phyloP scores from a whole-genome alignment of 2,888 invertebrate genomes.

The Dasypogon diadema region DNA sequence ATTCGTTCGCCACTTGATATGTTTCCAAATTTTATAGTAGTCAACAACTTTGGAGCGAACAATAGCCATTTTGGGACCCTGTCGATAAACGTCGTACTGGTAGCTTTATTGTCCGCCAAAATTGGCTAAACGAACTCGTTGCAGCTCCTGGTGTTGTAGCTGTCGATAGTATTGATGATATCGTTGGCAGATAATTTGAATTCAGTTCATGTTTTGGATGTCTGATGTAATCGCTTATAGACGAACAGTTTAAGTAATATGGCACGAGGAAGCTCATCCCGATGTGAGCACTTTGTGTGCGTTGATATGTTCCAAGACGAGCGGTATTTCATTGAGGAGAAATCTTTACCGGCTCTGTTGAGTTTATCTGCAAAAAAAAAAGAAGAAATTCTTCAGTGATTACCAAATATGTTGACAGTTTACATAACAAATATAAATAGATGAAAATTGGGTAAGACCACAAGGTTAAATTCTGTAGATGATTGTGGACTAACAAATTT shows the following conservation, averaged over 20 bases:
- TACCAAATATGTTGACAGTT: too few species aligned
- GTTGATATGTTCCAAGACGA: slow-evolving; percentile 34
- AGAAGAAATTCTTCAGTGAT: too few species aligned
- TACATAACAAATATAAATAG: too few species aligned
- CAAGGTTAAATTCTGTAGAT: too few species aligned
- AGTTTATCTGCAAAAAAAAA: neutral
- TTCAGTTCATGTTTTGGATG: slow-evolving; percentile 11
- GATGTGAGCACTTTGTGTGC: slow-evolving; percentile 33
- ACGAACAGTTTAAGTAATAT: slow-evolving; percentile 1
- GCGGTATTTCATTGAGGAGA: slow-evolving; percentile 21
- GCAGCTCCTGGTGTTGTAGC: neutral
- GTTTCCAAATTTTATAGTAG: slow-evolving; percentile 79
- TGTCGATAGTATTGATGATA: neutral
- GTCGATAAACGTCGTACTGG: slow-evolving; percentile 26
- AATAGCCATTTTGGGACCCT: slow-evolving; percentile 55
- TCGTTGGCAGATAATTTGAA: neutral
- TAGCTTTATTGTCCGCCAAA: slow-evolving; percentile 5
- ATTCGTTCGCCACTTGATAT: slow-evolving; percentile 79
- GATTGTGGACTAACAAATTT: too few species aligned
- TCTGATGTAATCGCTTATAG: slow-evolving; percentile 26
- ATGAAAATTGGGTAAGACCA: too few species aligned
- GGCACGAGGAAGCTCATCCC: slow-evolving; percentile 32
- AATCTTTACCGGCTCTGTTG: neutral
- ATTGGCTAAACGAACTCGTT: neutral
- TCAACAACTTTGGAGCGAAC: slow-evolving; percentile 60